A percentile compares a stretch with the other conserved stretches of the same genome.
Evolutionary conservation across 1,140 invertebrate species (phyloP).

Genomic region (Drosophila paulistorum): DNA sequence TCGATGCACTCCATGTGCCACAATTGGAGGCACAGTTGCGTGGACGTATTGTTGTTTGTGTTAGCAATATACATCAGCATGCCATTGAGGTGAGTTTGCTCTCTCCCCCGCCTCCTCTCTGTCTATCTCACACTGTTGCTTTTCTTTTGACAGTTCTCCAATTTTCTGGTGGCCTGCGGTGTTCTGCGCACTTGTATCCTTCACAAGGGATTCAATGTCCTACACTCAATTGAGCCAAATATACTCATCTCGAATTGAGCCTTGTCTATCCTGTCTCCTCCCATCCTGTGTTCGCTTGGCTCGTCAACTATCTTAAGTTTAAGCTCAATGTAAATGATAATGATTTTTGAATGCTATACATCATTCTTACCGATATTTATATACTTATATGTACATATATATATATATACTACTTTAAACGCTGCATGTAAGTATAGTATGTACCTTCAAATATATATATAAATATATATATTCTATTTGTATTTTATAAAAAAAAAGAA

Average conservation of each 20-base stretch:
- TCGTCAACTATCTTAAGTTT: constrained; percentile 34
- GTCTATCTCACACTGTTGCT: neutral
- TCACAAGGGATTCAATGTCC: constrained; percentile 88
- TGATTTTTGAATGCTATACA: constrained; percentile 25
- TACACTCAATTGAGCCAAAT: constrained; percentile 87
- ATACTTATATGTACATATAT: neutral
- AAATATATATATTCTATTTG: constrained; percentile 6
- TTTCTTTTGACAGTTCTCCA: constrained; percentile 87
- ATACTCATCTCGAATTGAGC: constrained; percentile 83
- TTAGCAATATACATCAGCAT: constrained; percentile 90
- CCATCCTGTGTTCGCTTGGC: constrained; percentile 34
- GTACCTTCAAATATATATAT: neutral
- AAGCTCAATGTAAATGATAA: constrained; percentile 52
- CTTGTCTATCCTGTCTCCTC: neutral
- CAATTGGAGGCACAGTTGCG: constrained; percentile 85
- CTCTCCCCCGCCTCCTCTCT: neutral
- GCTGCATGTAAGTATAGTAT: constrained; percentile 2
- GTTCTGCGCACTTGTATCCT: constrained; percentile 88
- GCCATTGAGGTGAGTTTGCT: constrained; percentile 87
- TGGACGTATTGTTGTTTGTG: constrained; percentile 89
- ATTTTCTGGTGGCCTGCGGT: constrained; percentile 87
- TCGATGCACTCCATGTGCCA: constrained; percentile 87
- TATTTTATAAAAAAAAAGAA: constrained; percentile 3
- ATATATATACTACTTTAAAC: constrained; percentile 8
- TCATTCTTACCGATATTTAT: constrained; percentile 13